These are phyloP conservation scores for Ophion ventricosus DNA, from an alignment of 2,888 invertebrate genomes.

Conservation along the genomic window DNA sequence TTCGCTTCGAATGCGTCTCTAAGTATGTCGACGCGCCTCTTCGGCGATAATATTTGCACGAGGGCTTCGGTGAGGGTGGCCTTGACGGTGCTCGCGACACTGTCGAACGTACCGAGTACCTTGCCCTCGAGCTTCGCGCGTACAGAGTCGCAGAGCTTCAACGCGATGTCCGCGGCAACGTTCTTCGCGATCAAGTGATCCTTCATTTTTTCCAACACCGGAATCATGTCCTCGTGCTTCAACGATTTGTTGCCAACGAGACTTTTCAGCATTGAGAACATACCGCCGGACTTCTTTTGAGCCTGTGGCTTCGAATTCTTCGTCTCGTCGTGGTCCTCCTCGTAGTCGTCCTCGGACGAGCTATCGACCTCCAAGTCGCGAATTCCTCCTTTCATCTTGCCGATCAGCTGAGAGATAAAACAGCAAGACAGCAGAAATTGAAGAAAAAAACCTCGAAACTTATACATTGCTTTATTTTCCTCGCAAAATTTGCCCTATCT, in stretches of 20 bases:
- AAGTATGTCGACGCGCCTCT: slow-evolving; percentile 97
- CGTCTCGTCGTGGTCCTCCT: slow-evolving; percentile 84
- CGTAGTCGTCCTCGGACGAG: slow-evolving; percentile 87
- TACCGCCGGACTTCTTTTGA: slow-evolving; percentile 85
- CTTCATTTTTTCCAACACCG: slow-evolving; percentile 95
- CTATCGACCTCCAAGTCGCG: slow-evolving; percentile 93
- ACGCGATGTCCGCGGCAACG: slow-evolving; percentile 97
- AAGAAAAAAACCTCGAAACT: not conserved
- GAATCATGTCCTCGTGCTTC: slow-evolving; percentile 91
- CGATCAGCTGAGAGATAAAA: slow-evolving; percentile 87
- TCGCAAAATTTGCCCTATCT: too few relatives aligned
- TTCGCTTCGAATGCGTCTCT: slow-evolving; percentile 97
- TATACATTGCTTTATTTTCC: not conserved
- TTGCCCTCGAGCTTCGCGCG: slow-evolving; percentile 95
- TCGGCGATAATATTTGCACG: slow-evolving; percentile 97
- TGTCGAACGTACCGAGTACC: slow-evolving; percentile 97
- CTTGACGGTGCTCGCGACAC: slow-evolving; percentile 94
- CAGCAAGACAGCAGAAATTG: not conserved
- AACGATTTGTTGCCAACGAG: slow-evolving; percentile 96
- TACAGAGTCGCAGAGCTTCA: slow-evolving; percentile 96
- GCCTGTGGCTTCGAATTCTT: slow-evolving; percentile 72
- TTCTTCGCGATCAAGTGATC: slow-evolving; percentile 99
- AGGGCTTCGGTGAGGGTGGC: slow-evolving; percentile 95
- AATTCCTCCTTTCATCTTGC: slow-evolving; percentile 93
- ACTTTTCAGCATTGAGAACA: slow-evolving; percentile 94